Conservation (phyloP, 1,140 invertebrate species). For the Muscidifurax raptorellus region DNA sequence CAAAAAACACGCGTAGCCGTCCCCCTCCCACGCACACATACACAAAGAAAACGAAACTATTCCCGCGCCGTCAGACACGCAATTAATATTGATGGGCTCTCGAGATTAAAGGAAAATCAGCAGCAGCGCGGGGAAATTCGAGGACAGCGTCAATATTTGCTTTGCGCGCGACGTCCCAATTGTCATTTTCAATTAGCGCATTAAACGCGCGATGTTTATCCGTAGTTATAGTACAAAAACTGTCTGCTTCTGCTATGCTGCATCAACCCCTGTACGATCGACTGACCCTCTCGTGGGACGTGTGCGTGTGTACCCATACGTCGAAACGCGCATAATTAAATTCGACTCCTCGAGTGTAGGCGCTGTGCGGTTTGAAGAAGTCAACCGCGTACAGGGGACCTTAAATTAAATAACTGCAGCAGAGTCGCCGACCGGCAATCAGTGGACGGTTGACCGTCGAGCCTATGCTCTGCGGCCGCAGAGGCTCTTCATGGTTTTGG, state of each 20-base stretch:
- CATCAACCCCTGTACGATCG: too few species aligned
- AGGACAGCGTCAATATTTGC: slow-evolving; percentile 25
- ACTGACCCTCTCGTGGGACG: neutral
- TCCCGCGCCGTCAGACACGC: neutral
- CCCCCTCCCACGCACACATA: neutral
- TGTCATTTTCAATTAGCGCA: slow-evolving; percentile 38
- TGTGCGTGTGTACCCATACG: neutral
- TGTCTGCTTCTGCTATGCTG: too few species aligned
- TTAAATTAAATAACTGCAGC: slow-evolving; percentile 31
- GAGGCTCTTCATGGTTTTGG: neutral
- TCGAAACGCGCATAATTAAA: slow-evolving; percentile 18
- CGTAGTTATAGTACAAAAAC: neutral
- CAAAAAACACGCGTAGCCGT: neutral
- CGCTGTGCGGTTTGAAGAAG: slow-evolving; percentile 7
- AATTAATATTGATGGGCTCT: slow-evolving; percentile 20
- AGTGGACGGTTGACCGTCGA: neutral
- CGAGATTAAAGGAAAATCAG: slow-evolving; percentile 27
- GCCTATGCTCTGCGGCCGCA: neutral
- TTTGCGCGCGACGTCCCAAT: neutral
- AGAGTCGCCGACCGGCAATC: neutral
- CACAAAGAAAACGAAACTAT: neutral
- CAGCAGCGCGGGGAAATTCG: slow-evolving; percentile 4
- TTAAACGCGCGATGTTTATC: neutral
- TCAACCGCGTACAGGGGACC: neutral
- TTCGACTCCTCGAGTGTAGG: slow-evolving; percentile 8